Conservation (phyloP, 64 coral and sea anemone species). For the Montipora capricornis region DNA sequence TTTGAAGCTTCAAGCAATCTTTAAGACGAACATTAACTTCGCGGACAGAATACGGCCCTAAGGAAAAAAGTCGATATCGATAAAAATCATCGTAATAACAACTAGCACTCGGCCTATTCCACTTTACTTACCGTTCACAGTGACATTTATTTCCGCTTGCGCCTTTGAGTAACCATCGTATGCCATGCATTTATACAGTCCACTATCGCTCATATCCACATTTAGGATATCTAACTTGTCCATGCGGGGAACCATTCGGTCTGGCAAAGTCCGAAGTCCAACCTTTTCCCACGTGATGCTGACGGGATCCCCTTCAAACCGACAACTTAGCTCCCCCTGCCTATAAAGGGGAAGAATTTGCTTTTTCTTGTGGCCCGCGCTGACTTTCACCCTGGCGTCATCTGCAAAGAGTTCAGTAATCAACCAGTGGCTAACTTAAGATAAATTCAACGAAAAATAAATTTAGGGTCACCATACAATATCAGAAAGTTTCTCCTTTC, state of each 20-base stretch:
- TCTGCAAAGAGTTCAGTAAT: not conserved
- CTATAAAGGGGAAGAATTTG: constrained; percentile 40
- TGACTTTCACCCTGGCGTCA: constrained; percentile 43
- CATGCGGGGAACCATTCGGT: constrained; percentile 74
- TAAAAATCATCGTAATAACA: not conserved
- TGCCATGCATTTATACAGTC: constrained; percentile 73
- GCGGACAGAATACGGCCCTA: not conserved
- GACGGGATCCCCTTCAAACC: constrained; percentile 56
- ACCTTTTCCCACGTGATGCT: constrained; percentile 80
- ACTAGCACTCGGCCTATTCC: not conserved
- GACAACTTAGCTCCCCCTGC: constrained; percentile 63
- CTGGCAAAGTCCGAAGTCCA: constrained; percentile 55
- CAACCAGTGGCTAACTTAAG: too few relatives aligned
- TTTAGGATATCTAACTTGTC: constrained; percentile 73
- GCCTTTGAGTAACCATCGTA: constrained; percentile 59
- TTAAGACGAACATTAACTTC: constrained; percentile 2
- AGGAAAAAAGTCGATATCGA: not conserved
- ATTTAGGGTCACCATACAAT: too few relatives aligned
- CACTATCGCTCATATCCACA: constrained; percentile 55
- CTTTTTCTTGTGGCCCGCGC: constrained; percentile 56
- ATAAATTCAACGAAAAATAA: too few relatives aligned
- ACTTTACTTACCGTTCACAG: constrained; percentile 55
- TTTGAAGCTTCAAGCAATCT: constrained; percentile 49
- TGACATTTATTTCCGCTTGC: constrained; percentile 66
- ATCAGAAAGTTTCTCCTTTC: too few relatives aligned